These are phyloP conservation scores for Ascaphus truei DNA, from an alignment of 2,113 vertebrate species.

Conservation along the genomic window DNA sequence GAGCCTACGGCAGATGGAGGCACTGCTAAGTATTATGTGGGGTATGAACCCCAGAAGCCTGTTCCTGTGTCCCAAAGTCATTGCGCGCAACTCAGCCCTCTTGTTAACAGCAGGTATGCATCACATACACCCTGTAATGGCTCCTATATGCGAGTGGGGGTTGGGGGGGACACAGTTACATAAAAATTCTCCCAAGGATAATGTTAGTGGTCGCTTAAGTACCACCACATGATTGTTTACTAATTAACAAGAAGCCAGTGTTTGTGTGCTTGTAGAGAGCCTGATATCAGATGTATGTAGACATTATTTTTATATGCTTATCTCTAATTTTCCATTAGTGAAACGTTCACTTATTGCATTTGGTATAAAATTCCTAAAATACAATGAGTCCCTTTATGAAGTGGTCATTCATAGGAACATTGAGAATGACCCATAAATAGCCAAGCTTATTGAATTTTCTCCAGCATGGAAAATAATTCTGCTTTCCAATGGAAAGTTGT, in stretches of 20 bases:
- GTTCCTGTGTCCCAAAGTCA: too few species aligned
- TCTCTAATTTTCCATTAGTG: background rate
- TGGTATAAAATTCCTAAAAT: background rate
- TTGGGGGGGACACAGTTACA: too few species aligned
- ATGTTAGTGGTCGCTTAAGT: slow-evolving; percentile 8
- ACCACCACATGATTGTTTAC: slow-evolving; percentile 2
- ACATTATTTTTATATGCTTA: background rate
- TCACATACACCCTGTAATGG: too few species aligned
- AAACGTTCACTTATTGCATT: background rate
- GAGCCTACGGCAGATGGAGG: too few species aligned
- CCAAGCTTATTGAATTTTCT: slow-evolving; percentile 21
- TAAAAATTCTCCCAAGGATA: slow-evolving; percentile 11
- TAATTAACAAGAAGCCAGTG: slow-evolving; percentile 11
- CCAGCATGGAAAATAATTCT: slow-evolving; percentile 31
- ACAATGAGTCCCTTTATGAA: slow-evolving; percentile 21
- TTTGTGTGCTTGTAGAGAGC: background rate
- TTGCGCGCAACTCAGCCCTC: too few species aligned
- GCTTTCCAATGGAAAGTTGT: slow-evolving; percentile 32
- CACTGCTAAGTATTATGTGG: too few species aligned
- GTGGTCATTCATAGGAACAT: slow-evolving; percentile 24
- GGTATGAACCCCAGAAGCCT: too few species aligned
- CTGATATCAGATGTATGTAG: background rate
- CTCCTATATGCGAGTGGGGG: too few species aligned
- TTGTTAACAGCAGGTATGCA: too few species aligned
- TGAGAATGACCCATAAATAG: slow-evolving; percentile 26